phyloP scores from a whole-genome alignment of 2,797 vertebrate genomes.

The Oreortyx pictus region DNA sequence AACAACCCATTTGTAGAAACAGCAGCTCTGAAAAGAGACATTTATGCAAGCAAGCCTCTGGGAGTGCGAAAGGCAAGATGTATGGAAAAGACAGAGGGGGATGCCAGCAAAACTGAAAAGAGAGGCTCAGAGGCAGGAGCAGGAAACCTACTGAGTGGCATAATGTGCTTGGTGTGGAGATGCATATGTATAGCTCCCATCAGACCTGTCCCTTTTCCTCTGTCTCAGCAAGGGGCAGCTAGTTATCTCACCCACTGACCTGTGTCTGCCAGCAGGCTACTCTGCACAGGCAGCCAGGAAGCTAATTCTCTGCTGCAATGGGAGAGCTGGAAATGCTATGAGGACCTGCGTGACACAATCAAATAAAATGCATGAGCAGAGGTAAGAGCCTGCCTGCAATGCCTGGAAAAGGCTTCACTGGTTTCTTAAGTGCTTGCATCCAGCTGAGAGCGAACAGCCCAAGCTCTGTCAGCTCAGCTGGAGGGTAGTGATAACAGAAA shows the following conservation, averaged over 20 bases:
- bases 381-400: not conserved
- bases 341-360: not conserved
- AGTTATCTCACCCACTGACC: conserved; percentile 66
- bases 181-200: conserved; percentile 50
- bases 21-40: not conserved
- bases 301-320: not conserved
- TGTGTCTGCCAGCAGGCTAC: conserved; percentile 59
- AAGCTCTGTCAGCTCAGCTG: not conserved
- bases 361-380: conserved; percentile 13
- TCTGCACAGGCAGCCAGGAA: not conserved
- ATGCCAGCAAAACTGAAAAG: not conserved
- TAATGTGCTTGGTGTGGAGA: conserved; percentile 20
- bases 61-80: not conserved
- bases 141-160: conserved; percentile 10
- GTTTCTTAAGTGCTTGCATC: not conserved
- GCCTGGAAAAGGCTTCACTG: not conserved
- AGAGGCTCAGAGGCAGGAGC: not conserved
- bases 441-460: conserved; percentile 27
- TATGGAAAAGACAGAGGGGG: not conserved
- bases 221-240: conserved; percentile 10
- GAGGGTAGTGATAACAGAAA: not conserved
- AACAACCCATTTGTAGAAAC: not conserved
- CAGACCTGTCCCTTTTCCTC: conserved; percentile 11
- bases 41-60: not conserved
- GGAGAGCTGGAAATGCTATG: conserved; percentile 2